Conservation (phyloP, 2,888 invertebrate genomes). For the Megalurothrips usitatus region DNA sequence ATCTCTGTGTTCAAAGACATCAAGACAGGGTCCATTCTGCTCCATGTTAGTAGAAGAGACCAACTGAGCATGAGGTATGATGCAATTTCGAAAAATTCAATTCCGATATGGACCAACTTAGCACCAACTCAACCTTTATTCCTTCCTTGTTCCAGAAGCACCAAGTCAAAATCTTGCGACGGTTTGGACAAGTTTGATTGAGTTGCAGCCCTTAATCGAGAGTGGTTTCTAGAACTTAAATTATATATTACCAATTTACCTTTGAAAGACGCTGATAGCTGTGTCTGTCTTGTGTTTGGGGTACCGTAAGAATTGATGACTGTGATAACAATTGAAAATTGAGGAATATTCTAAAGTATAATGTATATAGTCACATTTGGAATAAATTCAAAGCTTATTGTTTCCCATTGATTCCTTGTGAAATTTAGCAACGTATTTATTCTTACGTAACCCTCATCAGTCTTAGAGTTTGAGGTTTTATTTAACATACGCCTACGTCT, state of each 20-base stretch:
- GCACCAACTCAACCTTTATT: constrained; percentile 27
- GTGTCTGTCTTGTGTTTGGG: not conserved
- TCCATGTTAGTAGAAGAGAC: constrained; percentile 66
- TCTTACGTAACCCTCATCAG: not conserved
- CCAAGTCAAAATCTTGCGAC: constrained; percentile 47
- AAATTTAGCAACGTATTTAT: not conserved
- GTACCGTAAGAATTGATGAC: not conserved
- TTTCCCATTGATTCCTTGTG: not conserved
- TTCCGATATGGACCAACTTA: constrained; percentile 27
- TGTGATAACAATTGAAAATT: not conserved
- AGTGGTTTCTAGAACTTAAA: not conserved
- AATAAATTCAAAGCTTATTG: not conserved
- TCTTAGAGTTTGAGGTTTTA: not conserved
- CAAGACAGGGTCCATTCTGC: constrained; percentile 76
- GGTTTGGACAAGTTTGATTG: constrained; percentile 44
- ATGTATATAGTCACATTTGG: not conserved
- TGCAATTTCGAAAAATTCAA: not conserved
- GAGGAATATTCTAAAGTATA: not conserved
- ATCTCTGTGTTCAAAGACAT: constrained; percentile 87
- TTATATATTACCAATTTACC: not conserved
- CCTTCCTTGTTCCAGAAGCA: constrained; percentile 41
- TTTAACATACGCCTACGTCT: not conserved
- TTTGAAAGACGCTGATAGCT: not conserved
- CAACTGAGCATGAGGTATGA: constrained; percentile 40
- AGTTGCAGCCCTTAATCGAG: not conserved